Evolutionary conservation across 2,113 vertebrate genomes (phyloP).

Genomic region (Gambusia holbrooki): DNA sequence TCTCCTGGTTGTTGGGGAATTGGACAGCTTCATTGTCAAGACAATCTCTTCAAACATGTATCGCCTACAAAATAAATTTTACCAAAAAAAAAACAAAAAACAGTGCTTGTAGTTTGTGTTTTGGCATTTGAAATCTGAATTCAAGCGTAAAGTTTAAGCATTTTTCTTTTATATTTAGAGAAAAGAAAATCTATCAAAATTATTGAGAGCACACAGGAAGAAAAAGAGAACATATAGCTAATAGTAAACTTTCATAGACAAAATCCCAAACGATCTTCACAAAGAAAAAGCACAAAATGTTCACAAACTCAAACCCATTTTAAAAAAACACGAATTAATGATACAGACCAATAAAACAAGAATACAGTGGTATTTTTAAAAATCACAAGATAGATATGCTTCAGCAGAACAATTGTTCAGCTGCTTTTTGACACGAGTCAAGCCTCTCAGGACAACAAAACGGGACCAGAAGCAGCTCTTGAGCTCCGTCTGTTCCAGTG

Average conservation of each 20-base stretch:
- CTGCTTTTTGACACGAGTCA: no score
- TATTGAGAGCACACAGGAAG: no score
- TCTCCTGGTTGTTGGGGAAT: slow-evolving; percentile 37
- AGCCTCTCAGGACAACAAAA: no score
- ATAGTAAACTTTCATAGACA: background rate
- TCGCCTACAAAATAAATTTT: slow-evolving; percentile 69
- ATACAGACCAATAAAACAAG: background rate
- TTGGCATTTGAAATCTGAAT: background rate
- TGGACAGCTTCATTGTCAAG: slow-evolving; percentile 57
- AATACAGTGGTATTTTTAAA: no score
- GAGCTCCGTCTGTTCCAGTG: no score
- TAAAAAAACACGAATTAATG: background rate
- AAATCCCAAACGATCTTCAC: background rate
- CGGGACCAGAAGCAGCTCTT: no score
- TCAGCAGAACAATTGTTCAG: no score
- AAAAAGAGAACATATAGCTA: background rate
- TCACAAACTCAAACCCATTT: background rate
- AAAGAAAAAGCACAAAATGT: background rate
- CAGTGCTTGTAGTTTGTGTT: background rate
- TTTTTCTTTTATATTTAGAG: background rate
- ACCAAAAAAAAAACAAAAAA: slow-evolving; percentile 46
- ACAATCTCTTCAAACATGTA: slow-evolving; percentile 69
- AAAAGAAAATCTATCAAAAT: background rate
- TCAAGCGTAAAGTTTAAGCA: background rate
- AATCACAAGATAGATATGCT: no score